A percentile compares a stretch with the other conserved stretches of the same genome.
These are phyloP conservation scores for Cydia fagiglandana DNA, from an alignment of 1,140 invertebrate genomes.

Conservation along the genomic window DNA sequence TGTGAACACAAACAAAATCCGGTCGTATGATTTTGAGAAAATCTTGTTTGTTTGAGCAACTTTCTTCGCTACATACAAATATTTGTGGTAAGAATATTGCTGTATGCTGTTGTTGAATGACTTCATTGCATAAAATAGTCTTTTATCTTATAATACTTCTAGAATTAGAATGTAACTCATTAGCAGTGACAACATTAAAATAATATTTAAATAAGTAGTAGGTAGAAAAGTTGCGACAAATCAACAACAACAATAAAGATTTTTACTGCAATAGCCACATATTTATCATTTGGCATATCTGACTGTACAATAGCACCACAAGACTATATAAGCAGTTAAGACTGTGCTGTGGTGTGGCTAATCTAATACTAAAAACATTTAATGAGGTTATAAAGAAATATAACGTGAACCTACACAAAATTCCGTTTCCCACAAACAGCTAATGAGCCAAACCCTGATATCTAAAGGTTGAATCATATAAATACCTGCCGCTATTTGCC, in stretches of 20 bases:
- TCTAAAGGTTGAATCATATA: slow-evolving; percentile 6
- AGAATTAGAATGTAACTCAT: neutral
- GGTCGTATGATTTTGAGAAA: slow-evolving; percentile 50
- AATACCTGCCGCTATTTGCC: slow-evolving; percentile 11
- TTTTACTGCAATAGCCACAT: too few relatives aligned
- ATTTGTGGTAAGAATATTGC: slow-evolving; percentile 39
- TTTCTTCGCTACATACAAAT: slow-evolving; percentile 57
- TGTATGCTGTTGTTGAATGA: neutral
- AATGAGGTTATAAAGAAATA: neutral
- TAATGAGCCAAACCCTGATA: slow-evolving; percentile 12
- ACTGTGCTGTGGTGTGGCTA: too few relatives aligned
- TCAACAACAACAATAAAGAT: too few relatives aligned
- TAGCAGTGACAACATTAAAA: neutral
- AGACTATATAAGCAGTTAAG: too few relatives aligned
- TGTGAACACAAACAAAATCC: slow-evolving; percentile 58
- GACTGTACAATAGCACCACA: too few relatives aligned
- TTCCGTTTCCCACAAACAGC: neutral
- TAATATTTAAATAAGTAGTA: too few relatives aligned
- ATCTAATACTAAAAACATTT: neutral
- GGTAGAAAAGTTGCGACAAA: too few relatives aligned
- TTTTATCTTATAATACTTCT: neutral
- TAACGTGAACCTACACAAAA: neutral
- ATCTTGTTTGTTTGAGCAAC: slow-evolving; percentile 55
- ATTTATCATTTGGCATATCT: too few relatives aligned
- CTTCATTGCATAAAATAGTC: neutral